Evolutionary conservation across 2,113 vertebrate genomes (phyloP).

Genomic region (Seriola aureovittata): DNA sequence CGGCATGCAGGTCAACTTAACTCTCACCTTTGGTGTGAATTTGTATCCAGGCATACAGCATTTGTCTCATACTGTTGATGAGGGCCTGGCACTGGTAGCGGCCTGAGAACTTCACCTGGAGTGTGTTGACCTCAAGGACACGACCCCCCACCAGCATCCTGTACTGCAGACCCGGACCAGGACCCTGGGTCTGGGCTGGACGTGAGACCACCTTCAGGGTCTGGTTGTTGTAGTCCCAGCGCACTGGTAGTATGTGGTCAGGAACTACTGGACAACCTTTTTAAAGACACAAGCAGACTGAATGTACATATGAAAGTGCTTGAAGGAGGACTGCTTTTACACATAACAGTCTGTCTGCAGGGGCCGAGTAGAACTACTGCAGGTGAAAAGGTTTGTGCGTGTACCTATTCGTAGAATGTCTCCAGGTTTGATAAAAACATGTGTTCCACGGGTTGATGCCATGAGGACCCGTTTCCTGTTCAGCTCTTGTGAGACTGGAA

Average conservation of each 20-base stretch:
- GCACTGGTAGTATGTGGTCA: constrained; percentile 79
- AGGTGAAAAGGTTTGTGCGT: neutral
- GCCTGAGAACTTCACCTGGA: constrained; percentile 79
- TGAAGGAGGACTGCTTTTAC: neutral
- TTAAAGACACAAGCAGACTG: constrained; percentile 11
- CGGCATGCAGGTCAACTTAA: neutral
- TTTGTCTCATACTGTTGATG: constrained; percentile 67
- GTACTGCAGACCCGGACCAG: constrained; percentile 69
- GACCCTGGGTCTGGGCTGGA: neutral
- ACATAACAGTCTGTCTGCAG: neutral
- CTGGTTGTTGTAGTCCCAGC: constrained; percentile 84
- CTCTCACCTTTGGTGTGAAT: constrained; percentile 85
- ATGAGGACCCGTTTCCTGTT: constrained; percentile 84
- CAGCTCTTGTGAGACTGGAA: constrained; percentile 63
- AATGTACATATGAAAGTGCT: neutral
- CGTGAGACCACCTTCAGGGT: constrained; percentile 71
- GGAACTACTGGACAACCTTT: constrained; percentile 82
- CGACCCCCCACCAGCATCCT: constrained; percentile 81
- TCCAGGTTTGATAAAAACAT: constrained; percentile 78
- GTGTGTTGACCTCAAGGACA: constrained; percentile 87
- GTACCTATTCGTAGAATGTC: constrained; percentile 86
- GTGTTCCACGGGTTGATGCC: constrained; percentile 83
- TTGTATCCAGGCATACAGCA: constrained; percentile 85
- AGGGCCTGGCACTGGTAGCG: constrained; percentile 82
- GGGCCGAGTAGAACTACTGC: neutral